phyloP scores from a whole-genome alignment of 2,888 invertebrate species.

The Apomyelois bistriatella region DNA sequence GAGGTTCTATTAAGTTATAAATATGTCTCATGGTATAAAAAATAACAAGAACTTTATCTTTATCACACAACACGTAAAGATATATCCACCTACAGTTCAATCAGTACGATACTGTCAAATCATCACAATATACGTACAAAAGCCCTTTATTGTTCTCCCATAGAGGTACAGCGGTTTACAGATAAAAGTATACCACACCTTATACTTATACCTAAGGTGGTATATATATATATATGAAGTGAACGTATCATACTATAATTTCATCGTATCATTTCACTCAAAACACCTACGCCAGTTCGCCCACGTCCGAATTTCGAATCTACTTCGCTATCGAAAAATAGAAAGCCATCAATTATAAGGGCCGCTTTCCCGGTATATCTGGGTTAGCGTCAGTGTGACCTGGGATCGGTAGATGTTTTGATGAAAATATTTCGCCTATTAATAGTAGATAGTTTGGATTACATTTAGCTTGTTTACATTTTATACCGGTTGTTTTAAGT shows the following conservation, averaged over 20 bases:
- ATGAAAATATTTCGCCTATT: constrained; percentile 6
- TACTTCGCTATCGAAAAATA: constrained; percentile 73
- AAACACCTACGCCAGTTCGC: constrained; percentile 66
- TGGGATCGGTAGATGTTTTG: constrained; percentile 25
- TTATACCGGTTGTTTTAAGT: no score
- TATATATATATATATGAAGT: neutral
- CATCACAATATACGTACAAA: constrained; percentile 1
- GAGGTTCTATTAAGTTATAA: neutral
- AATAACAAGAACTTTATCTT: neutral
- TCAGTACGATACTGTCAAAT: constrained; percentile 5
- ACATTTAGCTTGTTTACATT: no score
- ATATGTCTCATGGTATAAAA: neutral
- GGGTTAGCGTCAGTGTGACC: constrained; percentile 53
- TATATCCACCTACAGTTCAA: constrained; percentile 13
- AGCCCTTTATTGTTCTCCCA: neutral
- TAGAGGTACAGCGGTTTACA: no score
- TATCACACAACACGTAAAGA: neutral
- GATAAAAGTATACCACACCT: no score
- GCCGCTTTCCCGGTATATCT: constrained; percentile 68
- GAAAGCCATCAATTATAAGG: constrained; percentile 74
- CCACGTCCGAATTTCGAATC: constrained; percentile 65
- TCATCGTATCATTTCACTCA: constrained; percentile 16
- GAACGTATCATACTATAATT: constrained; percentile 3
- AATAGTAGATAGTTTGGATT: neutral
- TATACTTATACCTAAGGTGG: no score